Base-by-base conservation (phyloP, 2,888 invertebrate genomes). In the Drosophila mimetica region DNA sequence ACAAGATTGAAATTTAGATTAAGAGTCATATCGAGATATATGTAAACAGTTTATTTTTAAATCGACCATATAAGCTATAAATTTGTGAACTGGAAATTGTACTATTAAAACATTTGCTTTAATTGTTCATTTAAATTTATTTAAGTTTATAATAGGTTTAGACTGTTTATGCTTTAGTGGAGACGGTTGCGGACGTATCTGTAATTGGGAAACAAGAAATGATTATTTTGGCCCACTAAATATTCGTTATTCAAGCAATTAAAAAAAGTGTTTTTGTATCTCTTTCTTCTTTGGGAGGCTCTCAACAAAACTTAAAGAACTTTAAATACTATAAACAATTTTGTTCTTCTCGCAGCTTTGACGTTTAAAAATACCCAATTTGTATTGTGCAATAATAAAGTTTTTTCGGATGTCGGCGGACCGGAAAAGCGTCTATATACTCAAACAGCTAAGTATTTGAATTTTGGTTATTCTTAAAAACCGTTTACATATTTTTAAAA, bases 11-110 rank as follows among this genome's bases (percentile, higher is more conserved):
- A 48, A 41, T 11, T 34, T 42, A 64, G 51, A 51, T 64, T 52
- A 64, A 25, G 51, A n/a, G 36, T 64, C 51, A 51, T 64, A 64
- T 64, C 51, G 51, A 42, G 34, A 37, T 34, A 25, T 34, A 25
- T 42, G 22, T 36, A 51, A n/a, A 11, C 14, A 25, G n/a, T n/a
- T 50, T 6, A 22, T 36, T 59, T 41, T 63, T n/a, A 13, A n/a
- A 14, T 20, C 14, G 11, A 14, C 16, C 58, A 22, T 22, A 14
- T 13, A 37, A 18, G 25, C 42, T 39, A 13, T 42, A 25, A 25
- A 14, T 36, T 36, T 28, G n/a, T 59, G 9, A 28, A 55, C 13
- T 20, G 11, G 13, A 20, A 32, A 20, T 6, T 52, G 18, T 28
- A 42, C n/a, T 5, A 18, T 16, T 48, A 55, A 55, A 32, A 18